phyloP scores from a whole-genome alignment of 2,797 vertebrate genomes.

The Dermochelys coriacea region DNA sequence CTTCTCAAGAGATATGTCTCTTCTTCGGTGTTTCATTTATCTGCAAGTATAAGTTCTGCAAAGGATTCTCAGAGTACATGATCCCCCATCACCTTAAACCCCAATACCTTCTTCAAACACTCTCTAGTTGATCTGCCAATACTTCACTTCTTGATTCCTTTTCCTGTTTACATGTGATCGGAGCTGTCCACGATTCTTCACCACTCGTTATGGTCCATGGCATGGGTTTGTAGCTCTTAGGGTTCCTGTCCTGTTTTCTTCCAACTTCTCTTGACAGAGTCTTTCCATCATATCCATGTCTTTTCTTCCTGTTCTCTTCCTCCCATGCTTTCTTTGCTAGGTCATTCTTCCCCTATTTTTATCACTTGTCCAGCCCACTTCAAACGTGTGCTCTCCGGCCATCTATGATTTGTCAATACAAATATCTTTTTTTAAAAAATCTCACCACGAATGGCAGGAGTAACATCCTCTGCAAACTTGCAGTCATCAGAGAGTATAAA shows the following conservation, averaged over 20 bases:
- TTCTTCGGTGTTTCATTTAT: background rate
- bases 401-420: background rate
- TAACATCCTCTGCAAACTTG: background rate
- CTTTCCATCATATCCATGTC: background rate
- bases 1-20: background rate
- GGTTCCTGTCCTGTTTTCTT: background rate
- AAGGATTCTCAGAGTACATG: background rate
- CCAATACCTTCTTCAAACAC: background rate
- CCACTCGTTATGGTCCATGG: background rate
- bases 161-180: background rate
- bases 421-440: background rate
- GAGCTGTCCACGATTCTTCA: background rate
- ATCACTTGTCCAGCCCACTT: background rate
- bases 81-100: background rate
- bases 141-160: background rate
- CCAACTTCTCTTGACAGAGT: too few species aligned
- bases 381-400: background rate
- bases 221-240: background rate
- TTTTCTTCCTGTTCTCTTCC: background rate
- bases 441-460: background rate
- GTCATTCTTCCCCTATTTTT: background rate
- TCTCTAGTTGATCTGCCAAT: background rate
- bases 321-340: background rate
- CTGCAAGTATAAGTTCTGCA: background rate
- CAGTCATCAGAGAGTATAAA: conserved; percentile 16